Percentiles rank a stretch among this genome's conserved stretches.
Conservation (phyloP, 2,888 invertebrate genomes). For the Mayetiola destructor region DNA sequence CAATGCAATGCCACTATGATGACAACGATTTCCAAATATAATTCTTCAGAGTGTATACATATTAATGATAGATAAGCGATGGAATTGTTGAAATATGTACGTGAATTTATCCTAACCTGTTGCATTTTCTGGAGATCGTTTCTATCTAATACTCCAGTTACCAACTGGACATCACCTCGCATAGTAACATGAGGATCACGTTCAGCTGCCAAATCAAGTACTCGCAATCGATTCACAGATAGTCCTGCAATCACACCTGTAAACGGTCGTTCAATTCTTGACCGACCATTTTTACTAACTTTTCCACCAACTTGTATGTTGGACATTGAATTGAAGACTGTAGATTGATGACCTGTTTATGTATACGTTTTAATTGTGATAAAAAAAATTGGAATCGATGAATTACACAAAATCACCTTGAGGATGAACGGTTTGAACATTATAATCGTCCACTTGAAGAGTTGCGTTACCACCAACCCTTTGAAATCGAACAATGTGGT, state of each 20-base stretch:
- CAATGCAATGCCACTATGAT: no score
- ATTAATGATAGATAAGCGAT: no score
- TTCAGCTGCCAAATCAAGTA: conserved; percentile 73
- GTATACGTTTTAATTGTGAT: conserved; percentile 5
- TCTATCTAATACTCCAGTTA: conserved; percentile 59
- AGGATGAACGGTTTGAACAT: conserved; percentile 69
- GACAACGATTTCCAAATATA: neutral
- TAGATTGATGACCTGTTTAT: conserved; percentile 59
- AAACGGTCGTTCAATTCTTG: conserved; percentile 62
- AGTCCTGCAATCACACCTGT: conserved; percentile 79
- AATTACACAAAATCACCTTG: conserved; percentile 46
- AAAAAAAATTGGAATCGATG: neutral
- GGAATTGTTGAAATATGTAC: conserved; percentile 8
- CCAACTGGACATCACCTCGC: conserved; percentile 69
- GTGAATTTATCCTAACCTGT: conserved; percentile 60
- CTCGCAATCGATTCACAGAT: conserved; percentile 69
- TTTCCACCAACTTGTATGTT: conserved; percentile 79
- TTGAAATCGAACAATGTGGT: conserved; percentile 84
- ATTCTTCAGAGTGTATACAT: neutral
- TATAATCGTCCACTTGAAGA: conserved; percentile 81
- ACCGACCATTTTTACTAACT: conserved; percentile 40
- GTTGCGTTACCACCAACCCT: conserved; percentile 81
- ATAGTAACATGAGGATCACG: conserved; percentile 63
- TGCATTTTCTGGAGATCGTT: conserved; percentile 75
- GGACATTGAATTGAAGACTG: conserved; percentile 84